These are phyloP conservation scores for Ceyx margarethae DNA, from an alignment of 2,113 vertebrate species.

Conservation along the genomic window DNA sequence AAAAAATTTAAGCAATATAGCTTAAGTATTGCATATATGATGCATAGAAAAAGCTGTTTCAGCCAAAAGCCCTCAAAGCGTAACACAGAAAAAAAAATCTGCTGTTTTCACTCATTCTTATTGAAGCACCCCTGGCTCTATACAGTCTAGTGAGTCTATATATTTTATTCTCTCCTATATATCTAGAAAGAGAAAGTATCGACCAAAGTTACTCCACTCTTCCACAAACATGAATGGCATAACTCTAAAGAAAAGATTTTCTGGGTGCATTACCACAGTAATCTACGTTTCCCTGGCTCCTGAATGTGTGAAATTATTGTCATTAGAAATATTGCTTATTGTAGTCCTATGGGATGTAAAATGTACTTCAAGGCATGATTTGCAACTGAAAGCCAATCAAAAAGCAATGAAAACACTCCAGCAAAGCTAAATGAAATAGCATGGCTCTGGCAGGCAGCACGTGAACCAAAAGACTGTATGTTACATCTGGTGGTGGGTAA, in stretches of 20 bases:
- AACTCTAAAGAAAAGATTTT: not conserved
- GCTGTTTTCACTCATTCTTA: not conserved
- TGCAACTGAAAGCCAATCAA: not conserved
- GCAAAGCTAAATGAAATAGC: not conserved
- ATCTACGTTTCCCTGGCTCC: not conserved
- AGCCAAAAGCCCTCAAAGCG: not conserved
- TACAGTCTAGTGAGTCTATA: not conserved
- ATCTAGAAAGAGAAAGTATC: not conserved
- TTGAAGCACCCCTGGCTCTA: not conserved
- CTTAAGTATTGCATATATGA: not conserved
- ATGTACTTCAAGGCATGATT: not conserved
- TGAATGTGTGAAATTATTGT: not conserved
- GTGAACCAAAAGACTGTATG: not conserved
- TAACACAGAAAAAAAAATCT: not conserved
- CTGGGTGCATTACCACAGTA: not conserved
- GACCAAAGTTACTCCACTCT: not conserved
- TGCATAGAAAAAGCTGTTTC: not conserved
- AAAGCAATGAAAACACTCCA: not conserved
- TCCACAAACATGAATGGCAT: rapidly evolving
- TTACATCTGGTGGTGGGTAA: not conserved
- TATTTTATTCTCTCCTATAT: not conserved
- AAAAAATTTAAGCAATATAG: not conserved
- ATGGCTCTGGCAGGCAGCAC: not conserved
- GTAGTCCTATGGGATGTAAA: not conserved
- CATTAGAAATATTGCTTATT: not conserved